These are phyloP conservation scores for Platorchestia sp. DNA, from an alignment of 1,140 invertebrate species.

Conservation along the genomic window DNA sequence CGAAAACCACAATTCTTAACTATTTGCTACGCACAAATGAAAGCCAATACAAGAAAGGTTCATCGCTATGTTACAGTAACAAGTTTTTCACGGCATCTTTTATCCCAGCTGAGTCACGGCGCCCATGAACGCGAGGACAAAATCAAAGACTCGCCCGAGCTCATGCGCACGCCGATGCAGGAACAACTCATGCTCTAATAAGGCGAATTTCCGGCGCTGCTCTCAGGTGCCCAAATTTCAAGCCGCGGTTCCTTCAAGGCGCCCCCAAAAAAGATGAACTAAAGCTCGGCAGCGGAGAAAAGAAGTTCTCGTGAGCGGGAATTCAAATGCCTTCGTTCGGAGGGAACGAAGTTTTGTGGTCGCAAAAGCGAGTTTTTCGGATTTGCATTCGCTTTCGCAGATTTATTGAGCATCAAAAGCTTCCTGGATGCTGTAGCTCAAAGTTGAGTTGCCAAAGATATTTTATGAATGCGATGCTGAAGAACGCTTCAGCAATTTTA, in stretches of 20 bases:
- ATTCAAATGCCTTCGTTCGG: constrained; percentile 23
- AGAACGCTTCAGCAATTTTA: not conserved
- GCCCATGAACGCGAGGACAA: not conserved
- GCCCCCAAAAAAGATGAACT: not conserved
- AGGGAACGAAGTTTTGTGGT: constrained; percentile 4
- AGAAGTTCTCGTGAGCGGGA: not conserved
- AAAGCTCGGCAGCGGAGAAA: not conserved
- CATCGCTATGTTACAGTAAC: no score
- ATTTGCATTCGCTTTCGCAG: constrained; percentile 35
- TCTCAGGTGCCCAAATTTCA: not conserved
- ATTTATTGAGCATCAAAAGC: constrained; percentile 38
- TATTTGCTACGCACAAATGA: no score
- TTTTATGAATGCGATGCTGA: not conserved
- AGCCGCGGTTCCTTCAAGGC: not conserved
- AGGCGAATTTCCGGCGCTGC: not conserved
- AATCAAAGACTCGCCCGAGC: not conserved
- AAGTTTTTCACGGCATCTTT: no score
- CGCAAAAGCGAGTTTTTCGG: not conserved
- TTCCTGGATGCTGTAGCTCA: not conserved
- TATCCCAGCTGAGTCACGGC: no score
- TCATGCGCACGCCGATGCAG: not conserved
- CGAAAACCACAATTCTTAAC: no score
- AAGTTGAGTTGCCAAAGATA: not conserved
- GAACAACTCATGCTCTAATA: not conserved
- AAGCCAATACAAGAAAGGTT: no score